Conservation (phyloP, 2,888 invertebrate species). For the Elmis aenea region DNA sequence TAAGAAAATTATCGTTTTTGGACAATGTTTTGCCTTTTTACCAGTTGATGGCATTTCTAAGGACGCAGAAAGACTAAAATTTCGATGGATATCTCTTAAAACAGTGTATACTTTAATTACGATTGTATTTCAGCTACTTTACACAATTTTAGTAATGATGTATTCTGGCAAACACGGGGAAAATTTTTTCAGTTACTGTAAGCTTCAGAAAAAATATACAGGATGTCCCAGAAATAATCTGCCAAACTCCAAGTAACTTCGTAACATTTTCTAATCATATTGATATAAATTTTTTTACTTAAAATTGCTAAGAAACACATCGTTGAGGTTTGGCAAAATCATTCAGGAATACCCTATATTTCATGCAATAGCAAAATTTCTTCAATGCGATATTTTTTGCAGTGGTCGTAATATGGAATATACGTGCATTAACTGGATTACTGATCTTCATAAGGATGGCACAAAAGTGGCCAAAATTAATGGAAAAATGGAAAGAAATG, state of each 20-base stretch:
- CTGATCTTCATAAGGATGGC: conserved; percentile 11
- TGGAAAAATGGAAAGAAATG: conserved; percentile 17
- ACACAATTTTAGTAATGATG: conserved; percentile 2
- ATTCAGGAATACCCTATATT: neutral
- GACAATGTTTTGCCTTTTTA: conserved; percentile 13
- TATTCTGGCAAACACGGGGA: conserved; percentile 1
- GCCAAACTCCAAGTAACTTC: neutral
- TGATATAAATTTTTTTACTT: neutral
- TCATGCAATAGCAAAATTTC: no score
- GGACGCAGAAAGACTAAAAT: conserved; percentile 6
- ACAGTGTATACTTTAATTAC: conserved; percentile 5
- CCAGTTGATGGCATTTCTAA: conserved; percentile 12
- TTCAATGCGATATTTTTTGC: conserved; percentile 3
- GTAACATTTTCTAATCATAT: no score
- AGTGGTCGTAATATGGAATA: conserved; percentile 17
- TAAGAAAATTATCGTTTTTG: no score
- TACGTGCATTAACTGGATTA: conserved; percentile 9
- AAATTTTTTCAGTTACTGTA: conserved; percentile 13
- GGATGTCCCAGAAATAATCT: neutral
- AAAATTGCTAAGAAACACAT: no score
- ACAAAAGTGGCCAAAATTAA: conserved; percentile 13
- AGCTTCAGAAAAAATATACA: neutral
- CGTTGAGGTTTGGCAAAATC: neutral
- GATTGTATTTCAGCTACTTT: conserved; percentile 3
- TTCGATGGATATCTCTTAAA: conserved; percentile 12